These are phyloP conservation scores for Acleris holmiana DNA, from an alignment of 2,888 invertebrate species.

Conservation along the genomic window DNA sequence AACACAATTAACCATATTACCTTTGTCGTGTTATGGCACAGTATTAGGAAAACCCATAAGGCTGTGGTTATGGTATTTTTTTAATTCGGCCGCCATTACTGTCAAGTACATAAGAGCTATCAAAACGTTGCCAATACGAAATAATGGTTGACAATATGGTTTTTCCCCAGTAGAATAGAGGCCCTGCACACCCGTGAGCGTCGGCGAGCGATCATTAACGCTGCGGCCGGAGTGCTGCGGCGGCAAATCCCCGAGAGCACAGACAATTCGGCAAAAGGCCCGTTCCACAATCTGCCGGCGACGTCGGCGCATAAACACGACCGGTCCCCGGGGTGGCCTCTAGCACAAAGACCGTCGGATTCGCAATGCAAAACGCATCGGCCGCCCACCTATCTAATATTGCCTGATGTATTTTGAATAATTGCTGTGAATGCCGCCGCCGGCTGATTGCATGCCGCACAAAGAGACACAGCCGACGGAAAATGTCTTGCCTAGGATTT, in stretches of 20 bases:
- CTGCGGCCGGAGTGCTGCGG: slow-evolving; percentile 46
- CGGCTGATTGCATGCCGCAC: slow-evolving; percentile 72
- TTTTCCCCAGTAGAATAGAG: too few species aligned
- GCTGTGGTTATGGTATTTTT: too few species aligned
- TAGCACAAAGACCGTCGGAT: slow-evolving; percentile 76
- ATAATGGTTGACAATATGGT: too few species aligned
- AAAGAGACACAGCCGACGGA: slow-evolving; percentile 66
- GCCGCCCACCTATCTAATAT: slow-evolving; percentile 81
- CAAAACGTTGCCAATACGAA: too few species aligned
- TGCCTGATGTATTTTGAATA: slow-evolving; percentile 83
- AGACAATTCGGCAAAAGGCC: slow-evolving; percentile 71
- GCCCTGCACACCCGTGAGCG: slow-evolving; percentile 36
- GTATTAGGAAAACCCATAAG: too few species aligned
- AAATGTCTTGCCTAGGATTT: slow-evolving; percentile 73
- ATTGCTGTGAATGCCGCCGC: slow-evolving; percentile 68
- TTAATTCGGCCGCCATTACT: too few species aligned
- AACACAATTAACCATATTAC: too few species aligned
- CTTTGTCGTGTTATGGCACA: too few species aligned
- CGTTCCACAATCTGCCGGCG: slow-evolving; percentile 55
- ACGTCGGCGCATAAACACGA: slow-evolving; percentile 63
- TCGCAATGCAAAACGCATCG: slow-evolving; percentile 82
- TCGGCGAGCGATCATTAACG: slow-evolving; percentile 50
- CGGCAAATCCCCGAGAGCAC: slow-evolving; percentile 60
- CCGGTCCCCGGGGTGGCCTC: slow-evolving; percentile 63
- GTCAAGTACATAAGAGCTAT: too few species aligned